Base-by-base conservation (phyloP, 2,113 vertebrate species). In the Zapornia atra region DNA sequence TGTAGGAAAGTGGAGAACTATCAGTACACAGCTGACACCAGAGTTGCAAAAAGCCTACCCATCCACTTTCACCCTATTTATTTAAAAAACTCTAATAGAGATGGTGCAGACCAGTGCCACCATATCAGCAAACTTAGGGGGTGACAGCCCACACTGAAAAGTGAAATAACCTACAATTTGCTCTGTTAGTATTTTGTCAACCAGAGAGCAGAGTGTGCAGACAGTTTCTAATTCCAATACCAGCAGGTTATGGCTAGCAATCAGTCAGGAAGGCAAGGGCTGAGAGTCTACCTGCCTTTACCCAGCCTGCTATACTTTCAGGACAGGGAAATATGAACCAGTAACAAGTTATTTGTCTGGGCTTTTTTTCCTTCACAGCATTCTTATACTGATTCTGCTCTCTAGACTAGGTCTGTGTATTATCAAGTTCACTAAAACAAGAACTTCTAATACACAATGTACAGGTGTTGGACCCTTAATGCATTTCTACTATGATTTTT, bases 131-230 rank as follows among this genome's bases (percentile, higher is more conserved):
- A 92, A 94, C 81, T 88, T 89, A 85, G 83, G 83, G 51, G 56
- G 51, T 79, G 90, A 87, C 70, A 95, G 88, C 81, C 82, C 57
- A 72, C 18, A 59, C 24, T 70, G 82, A 82, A 92, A 87, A 93
- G 69, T 82, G 61, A 92, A 97, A 92, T 92, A 97, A 94, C 83
- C 78, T 90, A 46, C 80, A 93, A 97, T 97, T 97, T 97, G 25
- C 92, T 96, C 95, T 76, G 92, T 90, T 97, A 94, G 66, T 75
- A 92, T 81, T 97, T 96, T 91, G 82, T 91, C 88, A 96, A 94
- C 71, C 90, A 76, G 86, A 94, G 85, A 96, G 59, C 50, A 78
- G 71, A 86, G 65, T 77, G 73, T 64, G 50, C 88, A 95, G 61
- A 68, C 60, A 76, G 72, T 96, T 96, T 96, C 94, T 95, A 95